Conservation (phyloP, 2,797 vertebrate species). For the Aeoliscus strigatus region DNA sequence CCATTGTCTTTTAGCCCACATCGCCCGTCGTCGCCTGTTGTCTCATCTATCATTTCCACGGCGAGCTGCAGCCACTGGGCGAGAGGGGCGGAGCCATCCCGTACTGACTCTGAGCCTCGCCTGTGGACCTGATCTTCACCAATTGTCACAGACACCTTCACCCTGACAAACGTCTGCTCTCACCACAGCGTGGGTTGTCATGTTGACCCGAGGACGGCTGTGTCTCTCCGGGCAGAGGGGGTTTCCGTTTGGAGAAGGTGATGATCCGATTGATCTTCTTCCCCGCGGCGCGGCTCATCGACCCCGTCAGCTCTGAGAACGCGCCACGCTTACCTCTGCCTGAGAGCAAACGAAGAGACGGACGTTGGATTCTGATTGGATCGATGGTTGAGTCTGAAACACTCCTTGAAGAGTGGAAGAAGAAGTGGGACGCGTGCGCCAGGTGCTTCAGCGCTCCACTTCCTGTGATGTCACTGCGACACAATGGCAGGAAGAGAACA, state of each 20-base stretch:
- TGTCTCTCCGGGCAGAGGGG: conserved; percentile 76
- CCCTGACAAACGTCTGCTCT: conserved; percentile 13
- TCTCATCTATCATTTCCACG: too few species aligned
- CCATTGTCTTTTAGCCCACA: too few species aligned
- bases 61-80: too few species aligned
- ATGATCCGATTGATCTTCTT: conserved; percentile 97
- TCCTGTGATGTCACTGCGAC: conserved; percentile 67
- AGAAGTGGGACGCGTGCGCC: conserved; percentile 27
- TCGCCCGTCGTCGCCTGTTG: too few species aligned
- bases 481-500: conserved; percentile 75
- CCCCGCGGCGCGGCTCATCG: conserved; percentile 89
- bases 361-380: too few species aligned
- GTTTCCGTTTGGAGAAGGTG: conserved; percentile 95
- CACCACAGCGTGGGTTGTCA: conserved; percentile 90
- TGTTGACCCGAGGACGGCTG: conserved; percentile 71
- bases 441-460: conserved; percentile 43
- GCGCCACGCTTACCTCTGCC: conserved; percentile 85
- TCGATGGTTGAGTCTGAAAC: too few species aligned
- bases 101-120: too few species aligned
- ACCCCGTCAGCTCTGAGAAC: conserved; percentile 92
- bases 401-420: too few species aligned
- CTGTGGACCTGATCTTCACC: too few species aligned
- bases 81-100: too few species aligned
- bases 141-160: neutral
- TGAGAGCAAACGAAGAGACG: too few species aligned